Conservation (phyloP, 2,888 invertebrate genomes). For the Panzeria rudis region DNA sequence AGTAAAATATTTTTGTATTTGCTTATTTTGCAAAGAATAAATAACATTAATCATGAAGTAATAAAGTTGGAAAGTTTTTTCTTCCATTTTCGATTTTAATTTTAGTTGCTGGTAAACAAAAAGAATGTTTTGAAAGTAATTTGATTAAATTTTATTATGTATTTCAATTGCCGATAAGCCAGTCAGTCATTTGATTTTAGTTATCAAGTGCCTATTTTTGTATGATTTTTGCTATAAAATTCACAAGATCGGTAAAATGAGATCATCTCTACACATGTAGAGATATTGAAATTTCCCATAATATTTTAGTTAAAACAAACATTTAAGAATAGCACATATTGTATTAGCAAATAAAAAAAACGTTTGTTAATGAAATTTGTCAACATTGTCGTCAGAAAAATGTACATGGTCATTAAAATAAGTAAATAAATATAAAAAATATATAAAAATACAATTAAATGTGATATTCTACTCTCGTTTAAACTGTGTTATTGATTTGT, state of each 20-base stretch:
- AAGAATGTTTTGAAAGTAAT: constrained; percentile 13
- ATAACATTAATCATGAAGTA: constrained; percentile 36
- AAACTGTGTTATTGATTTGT: constrained; percentile 61
- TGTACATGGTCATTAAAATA: constrained; percentile 56
- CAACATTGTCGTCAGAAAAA: constrained; percentile 58
- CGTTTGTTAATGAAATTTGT: constrained; percentile 62
- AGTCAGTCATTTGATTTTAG: constrained; percentile 1
- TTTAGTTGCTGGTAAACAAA: background rate
- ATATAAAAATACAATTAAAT: constrained; percentile 41
- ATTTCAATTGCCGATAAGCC: constrained; percentile 40
- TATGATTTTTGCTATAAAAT: constrained; percentile 50
- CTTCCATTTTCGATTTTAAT: background rate
- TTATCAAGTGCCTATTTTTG: constrained; percentile 59
- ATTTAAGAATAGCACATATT: constrained; percentile 27
- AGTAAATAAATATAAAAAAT: constrained; percentile 32
- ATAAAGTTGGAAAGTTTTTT: constrained; percentile 26
- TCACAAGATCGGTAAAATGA: constrained; percentile 65
- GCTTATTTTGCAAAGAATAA: constrained; percentile 18
- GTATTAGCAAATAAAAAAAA: constrained; percentile 23
- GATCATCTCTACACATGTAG: constrained; percentile 51
- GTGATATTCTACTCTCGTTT: constrained; percentile 65
- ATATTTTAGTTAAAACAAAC: constrained; percentile 19
- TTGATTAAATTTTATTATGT: constrained; percentile 16
- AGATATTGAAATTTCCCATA: background rate
- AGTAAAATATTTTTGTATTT: constrained; percentile 21